Evolutionary conservation across 2,888 invertebrate species (phyloP), one percentile per base, ranked within the genome.

Genomic region (Labia minor): DNA sequence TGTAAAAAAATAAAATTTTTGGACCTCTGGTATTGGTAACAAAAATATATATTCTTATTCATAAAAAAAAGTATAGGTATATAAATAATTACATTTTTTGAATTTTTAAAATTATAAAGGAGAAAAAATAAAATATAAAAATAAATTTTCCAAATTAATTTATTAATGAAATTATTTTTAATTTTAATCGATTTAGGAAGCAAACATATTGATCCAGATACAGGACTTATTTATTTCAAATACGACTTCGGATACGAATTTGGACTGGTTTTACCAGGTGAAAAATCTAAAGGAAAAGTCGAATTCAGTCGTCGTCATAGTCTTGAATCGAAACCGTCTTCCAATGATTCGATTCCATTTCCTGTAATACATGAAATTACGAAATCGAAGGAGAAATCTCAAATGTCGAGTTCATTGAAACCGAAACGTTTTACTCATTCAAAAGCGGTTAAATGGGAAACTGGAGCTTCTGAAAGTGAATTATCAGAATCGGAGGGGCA

Each of bases 221-320:
- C 87, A 64, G 88, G 88, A 72, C 80, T 89, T 69, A 87, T 89
- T 74, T 89, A 89, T 80, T 89, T 89, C 82, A 89, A 89, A 79
- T 89, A 89, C 76, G 89, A 89, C 79, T 89, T 89, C 74, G 88
- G 88, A 72, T 89, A 88, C 77, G 89, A 89, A 76, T 88, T 88
- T 75, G 88, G 88, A 69, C 83, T 88, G 71, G 82, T 88, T 63
- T 79, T 87, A 65, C 88, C 88, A 61, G 86, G 86, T 65, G 85
- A 86, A 75, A 77, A 71, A 76, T 26, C 26, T 3, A 78, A 79
- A 72, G 70, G 70, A 62, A 72, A 71, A 61, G 72, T 71, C 63
- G 70, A 66, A 26, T 63, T 61, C 66, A 69, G 68, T 37, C 61
- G 64, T 14, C 64, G 61, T 10, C 65, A 37, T 1, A 66, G 66